Percentiles rank a stretch among this genome's conserved stretches.
These are phyloP conservation scores for Ornithoptera alexandrae DNA, from an alignment of 2,888 invertebrate species.

Conservation along the genomic window DNA sequence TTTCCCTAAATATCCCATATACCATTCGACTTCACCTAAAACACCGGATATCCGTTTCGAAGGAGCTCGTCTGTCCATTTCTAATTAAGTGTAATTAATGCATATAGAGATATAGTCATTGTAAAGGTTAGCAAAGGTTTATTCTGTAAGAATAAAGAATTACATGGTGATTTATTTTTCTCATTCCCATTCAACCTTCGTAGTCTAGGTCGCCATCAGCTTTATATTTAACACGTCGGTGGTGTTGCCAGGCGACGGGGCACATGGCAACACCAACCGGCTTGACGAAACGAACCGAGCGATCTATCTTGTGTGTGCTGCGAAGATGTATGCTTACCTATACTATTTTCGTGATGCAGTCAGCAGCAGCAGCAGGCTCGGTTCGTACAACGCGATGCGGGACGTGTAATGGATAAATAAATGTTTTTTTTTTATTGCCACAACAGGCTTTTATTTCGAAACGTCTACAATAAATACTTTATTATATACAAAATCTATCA, in stretches of 20 bases:
- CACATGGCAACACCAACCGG: too few relatives aligned
- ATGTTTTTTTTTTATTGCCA: slow-evolving; percentile 72
- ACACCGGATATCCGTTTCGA: too few relatives aligned
- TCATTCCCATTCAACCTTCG: slow-evolving; percentile 28
- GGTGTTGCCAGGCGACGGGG: too few relatives aligned
- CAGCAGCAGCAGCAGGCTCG: slow-evolving; percentile 32
- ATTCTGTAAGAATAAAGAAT: slow-evolving; percentile 20
- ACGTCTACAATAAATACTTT: slow-evolving; percentile 66
- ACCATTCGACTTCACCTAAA: too few relatives aligned
- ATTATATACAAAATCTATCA: slow-evolving; percentile 45
- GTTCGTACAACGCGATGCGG: slow-evolving; percentile 36
- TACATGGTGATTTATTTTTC: slow-evolving; percentile 3
- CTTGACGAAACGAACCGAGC: too few relatives aligned
- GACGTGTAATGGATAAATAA: slow-evolving; percentile 59
- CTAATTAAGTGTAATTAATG: slow-evolving; percentile 22
- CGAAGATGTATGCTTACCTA: not conserved
- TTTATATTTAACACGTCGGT: too few relatives aligned
- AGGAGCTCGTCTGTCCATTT: slow-evolving; percentile 19
- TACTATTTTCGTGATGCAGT: not conserved
- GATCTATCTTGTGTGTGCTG: too few relatives aligned
- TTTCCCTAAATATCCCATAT: not conserved
- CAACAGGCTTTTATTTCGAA: slow-evolving; percentile 65
- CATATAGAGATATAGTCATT: slow-evolving; percentile 12
- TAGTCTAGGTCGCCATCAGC: not conserved
- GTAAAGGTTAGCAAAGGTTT: slow-evolving; percentile 6